A percentile compares a stretch with the other conserved stretches of the same genome.
These are phyloP conservation scores for Ommatoiulus sabulosus DNA, from an alignment of 2,888 invertebrate genomes.

Conservation along the genomic window DNA sequence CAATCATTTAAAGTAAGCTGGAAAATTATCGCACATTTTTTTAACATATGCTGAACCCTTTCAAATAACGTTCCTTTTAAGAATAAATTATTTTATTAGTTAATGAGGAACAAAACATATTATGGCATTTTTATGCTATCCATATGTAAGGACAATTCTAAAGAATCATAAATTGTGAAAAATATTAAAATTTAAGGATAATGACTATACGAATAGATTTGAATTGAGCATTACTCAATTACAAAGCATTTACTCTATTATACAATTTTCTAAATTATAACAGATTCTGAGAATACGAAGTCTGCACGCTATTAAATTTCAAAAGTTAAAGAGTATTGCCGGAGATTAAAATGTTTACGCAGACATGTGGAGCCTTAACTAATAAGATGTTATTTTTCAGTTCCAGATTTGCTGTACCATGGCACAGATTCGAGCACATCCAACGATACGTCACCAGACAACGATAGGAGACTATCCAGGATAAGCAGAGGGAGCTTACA, in stretches of 20 bases:
- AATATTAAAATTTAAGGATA: neutral
- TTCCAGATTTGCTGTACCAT: constrained; percentile 57
- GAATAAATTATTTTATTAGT: too few relatives aligned
- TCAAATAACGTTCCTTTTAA: too few relatives aligned
- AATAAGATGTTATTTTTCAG: constrained; percentile 15
- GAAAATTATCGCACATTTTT: too few relatives aligned
- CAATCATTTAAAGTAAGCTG: too few relatives aligned
- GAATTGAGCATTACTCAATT: neutral
- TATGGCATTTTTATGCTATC: too few relatives aligned
- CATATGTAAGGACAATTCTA: too few relatives aligned
- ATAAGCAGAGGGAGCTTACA: constrained; percentile 49
- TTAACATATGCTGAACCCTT: too few relatives aligned
- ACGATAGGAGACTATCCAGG: constrained; percentile 50
- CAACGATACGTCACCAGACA: constrained; percentile 56
- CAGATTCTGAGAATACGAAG: neutral
- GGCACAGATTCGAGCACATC: constrained; percentile 55
- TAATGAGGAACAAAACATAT: too few relatives aligned
- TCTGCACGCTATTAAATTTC: neutral
- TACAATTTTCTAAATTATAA: neutral
- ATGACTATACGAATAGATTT: neutral
- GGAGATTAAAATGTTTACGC: neutral
- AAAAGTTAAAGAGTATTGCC: neutral
- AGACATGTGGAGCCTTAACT: neutral
- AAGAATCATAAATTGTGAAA: too few relatives aligned
- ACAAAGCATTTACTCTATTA: too few relatives aligned